A percentile compares a stretch with the other conserved stretches of the same genome.
These are phyloP conservation scores for Ciconia stormi DNA, from an alignment of 2,113 vertebrate genomes.

Conservation along the genomic window DNA sequence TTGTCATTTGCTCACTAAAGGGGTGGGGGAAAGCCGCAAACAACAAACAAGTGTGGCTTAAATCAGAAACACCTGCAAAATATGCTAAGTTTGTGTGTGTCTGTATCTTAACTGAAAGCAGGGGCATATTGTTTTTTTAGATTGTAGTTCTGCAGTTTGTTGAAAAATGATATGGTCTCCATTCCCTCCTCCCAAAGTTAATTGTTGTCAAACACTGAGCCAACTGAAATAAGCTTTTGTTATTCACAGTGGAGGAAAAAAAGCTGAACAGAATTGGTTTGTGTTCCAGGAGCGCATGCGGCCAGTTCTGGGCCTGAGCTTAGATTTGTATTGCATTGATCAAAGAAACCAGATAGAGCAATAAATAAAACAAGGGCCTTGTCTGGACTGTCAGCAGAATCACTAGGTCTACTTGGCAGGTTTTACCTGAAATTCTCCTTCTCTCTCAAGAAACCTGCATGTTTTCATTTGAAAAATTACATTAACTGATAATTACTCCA, in stretches of 20 bases:
- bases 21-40: constrained; percentile 21
- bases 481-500: background rate
- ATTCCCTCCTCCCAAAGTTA: constrained; percentile 15
- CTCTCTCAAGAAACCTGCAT: background rate
- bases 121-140: constrained; percentile 12
- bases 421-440: background rate
- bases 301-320: background rate
- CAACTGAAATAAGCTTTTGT: constrained; percentile 20
- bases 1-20: constrained; percentile 7
- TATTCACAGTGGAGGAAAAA: background rate
- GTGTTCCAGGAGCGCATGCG: background rate
- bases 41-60: constrained; percentile 61
- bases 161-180: constrained; percentile 42
- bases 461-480: background rate
- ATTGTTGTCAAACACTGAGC: constrained; percentile 4
- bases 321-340: background rate
- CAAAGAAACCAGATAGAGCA: background rate
- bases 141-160: constrained; percentile 40
- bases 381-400: background rate
- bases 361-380: background rate
- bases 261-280: background rate
- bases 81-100: constrained; percentile 14
- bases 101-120: constrained; percentile 35
- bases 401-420: background rate
- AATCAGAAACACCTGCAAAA: constrained; percentile 68